phyloP scores from a whole-genome alignment of 2,797 vertebrate species.

The Sphaeramia orbicularis region DNA sequence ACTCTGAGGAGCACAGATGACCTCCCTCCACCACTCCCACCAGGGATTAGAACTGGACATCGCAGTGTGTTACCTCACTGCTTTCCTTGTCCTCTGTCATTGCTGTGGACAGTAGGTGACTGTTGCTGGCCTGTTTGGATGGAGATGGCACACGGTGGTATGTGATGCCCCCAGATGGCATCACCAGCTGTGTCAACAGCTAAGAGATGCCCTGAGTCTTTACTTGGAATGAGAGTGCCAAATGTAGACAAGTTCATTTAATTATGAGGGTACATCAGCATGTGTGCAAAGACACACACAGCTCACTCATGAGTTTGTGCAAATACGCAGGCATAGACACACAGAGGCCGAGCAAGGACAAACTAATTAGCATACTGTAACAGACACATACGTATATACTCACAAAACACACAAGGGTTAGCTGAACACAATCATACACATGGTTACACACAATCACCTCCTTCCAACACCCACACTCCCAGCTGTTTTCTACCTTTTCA shows the following conservation, averaged over 20 bases:
- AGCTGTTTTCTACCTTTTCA: conserved; percentile 62
- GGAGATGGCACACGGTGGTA: conserved; percentile 56
- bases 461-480: conserved; percentile 55
- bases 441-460: conserved; percentile 51
- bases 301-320: conserved; percentile 13
- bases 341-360: conserved; percentile 42
- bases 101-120: conserved; percentile 60
- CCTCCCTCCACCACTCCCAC: conserved; percentile 32
- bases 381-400: conserved; percentile 30
- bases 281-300: conserved; percentile 26
- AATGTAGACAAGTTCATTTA: conserved; percentile 60
- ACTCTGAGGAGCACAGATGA: conserved; percentile 41
- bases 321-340: conserved; percentile 1
- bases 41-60: conserved; percentile 45
- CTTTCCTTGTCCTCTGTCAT: conserved; percentile 71
- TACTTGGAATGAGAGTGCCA: conserved; percentile 66
- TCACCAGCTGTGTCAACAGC: conserved; percentile 83
- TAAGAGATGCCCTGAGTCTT: conserved; percentile 79
- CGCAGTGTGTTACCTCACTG: conserved; percentile 44
- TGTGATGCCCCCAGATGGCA: conserved; percentile 82
- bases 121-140: conserved; percentile 57
- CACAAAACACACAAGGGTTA: conserved; percentile 39
- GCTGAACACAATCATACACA: conserved; percentile 53
- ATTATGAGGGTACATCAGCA: conserved; percentile 34
- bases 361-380: conserved; percentile 59